Evolutionary conservation across 2,797 vertebrate genomes (phyloP).

Genomic region (Neoniphon sammara): DNA sequence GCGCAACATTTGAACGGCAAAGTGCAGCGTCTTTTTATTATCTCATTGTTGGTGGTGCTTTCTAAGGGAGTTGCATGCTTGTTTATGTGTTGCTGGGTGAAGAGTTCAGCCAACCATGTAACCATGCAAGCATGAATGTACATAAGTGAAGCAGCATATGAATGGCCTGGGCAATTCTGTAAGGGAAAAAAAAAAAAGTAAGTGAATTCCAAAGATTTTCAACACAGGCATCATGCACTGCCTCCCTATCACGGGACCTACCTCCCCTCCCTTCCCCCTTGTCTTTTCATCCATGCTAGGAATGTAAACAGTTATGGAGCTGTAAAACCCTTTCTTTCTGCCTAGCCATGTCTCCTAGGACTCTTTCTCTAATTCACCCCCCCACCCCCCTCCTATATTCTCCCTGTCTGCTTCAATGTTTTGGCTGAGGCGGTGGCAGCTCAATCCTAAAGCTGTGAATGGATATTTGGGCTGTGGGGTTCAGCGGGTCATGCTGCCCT

Average conservation of each 20-base stretch:
- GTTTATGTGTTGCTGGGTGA: conserved; percentile 11
- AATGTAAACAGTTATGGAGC: conserved; percentile 79
- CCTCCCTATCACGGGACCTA: conserved; percentile 63
- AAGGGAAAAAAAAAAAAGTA: conserved; percentile 51
- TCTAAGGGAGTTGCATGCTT: conserved; percentile 3
- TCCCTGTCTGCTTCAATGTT: conserved; percentile 48
- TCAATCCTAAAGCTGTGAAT: conserved; percentile 65
- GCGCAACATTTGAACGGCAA: conserved; percentile 29
- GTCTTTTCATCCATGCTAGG: conserved; percentile 72
- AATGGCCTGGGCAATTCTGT: conserved; percentile 22
- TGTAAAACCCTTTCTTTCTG: conserved; percentile 61
- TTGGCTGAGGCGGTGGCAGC: conserved; percentile 47
- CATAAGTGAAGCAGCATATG: conserved; percentile 6
- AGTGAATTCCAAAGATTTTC: conserved; percentile 66
- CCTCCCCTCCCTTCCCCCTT: conserved; percentile 34
- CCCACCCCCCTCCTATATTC: conserved; percentile 19
- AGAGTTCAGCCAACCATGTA: not conserved
- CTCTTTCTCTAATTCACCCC: conserved; percentile 48
- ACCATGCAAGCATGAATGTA: not conserved
- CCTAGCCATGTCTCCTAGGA: conserved; percentile 49
- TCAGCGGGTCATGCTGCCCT: conserved; percentile 72
- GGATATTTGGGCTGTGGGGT: conserved; percentile 69
- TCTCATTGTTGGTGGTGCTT: conserved; percentile 5
- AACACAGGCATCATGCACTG: conserved; percentile 56
- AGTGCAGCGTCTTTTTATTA: not conserved